Evolutionary conservation across 2,888 invertebrate species (phyloP).

Genomic region (Patella pellucida): DNA sequence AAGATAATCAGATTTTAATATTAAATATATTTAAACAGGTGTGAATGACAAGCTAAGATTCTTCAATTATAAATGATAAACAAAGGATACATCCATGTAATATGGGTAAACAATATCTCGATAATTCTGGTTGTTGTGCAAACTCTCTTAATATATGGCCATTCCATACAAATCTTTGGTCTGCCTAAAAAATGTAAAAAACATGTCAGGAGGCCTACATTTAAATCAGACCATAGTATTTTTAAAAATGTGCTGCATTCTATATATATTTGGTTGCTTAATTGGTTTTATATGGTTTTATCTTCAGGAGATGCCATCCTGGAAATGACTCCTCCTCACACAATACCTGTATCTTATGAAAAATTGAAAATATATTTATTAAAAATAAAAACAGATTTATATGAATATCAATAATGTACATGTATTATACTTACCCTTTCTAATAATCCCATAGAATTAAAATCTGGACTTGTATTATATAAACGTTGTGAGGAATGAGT

Average conservation of each 20-base stretch:
- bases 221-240: neutral
- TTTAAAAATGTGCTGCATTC: neutral
- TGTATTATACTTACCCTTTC: constrained; percentile 65
- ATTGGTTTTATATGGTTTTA: neutral
- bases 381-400: too few species aligned
- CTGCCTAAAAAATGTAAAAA: constrained; percentile 74
- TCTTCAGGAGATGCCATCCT: neutral
- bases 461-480: constrained; percentile 83
- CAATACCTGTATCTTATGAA: too few species aligned
- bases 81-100: constrained; percentile 83
- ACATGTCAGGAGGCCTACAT: neutral
- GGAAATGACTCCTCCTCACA: neutral
- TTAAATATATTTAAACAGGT: too few species aligned
- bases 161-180: constrained; percentile 95
- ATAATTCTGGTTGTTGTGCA: constrained; percentile 77
- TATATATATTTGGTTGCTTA: neutral
- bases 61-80: too few species aligned
- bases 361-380: too few species aligned
- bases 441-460: constrained; percentile 76
- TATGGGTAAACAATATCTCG: constrained; percentile 83
- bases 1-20: too few species aligned
- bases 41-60: too few species aligned
- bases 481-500: constrained; percentile 92
- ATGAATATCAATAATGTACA: too few species aligned
- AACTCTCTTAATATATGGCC: constrained; percentile 83